These are phyloP conservation scores for Geodia barretti DNA, from an alignment of 37 sponge, comb jelly and placozoan species.

Conservation along the genomic window DNA sequence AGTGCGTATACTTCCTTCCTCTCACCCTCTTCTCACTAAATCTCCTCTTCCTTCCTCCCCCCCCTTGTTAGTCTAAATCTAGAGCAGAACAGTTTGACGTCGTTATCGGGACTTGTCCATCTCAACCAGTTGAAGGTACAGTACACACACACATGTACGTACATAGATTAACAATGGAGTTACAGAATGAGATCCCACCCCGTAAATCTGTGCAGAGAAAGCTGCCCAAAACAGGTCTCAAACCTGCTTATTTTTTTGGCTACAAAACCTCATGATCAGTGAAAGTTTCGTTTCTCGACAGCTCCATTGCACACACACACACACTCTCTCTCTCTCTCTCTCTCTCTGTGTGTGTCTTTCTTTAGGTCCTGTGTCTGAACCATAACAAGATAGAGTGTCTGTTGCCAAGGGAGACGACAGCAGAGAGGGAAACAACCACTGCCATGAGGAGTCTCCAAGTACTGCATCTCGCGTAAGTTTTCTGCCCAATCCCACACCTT, in stretches of 20 bases:
- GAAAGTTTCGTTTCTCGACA: too few species aligned
- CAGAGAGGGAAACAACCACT: neutral
- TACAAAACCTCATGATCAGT: too few species aligned
- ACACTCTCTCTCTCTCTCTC: too few species aligned
- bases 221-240: too few species aligned
- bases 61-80: constrained; percentile 79
- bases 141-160: too few species aligned
- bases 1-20: too few species aligned
- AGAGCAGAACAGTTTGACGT: constrained; percentile 89
- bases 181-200: too few species aligned
- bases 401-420: neutral
- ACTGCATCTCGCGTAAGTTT: constrained; percentile 88
- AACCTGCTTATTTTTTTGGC: too few species aligned
- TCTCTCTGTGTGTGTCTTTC: too few species aligned
- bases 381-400: constrained; percentile 84
- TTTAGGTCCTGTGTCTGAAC: constrained; percentile 94
- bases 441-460: constrained; percentile 83
- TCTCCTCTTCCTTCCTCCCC: neutral
- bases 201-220: too few species aligned
- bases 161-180: too few species aligned
- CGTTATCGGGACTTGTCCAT: constrained; percentile 81
- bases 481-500: too few species aligned
- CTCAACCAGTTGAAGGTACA: constrained; percentile 83
- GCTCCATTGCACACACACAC: neutral
- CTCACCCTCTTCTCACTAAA: neutral